Evolutionary conservation across 2,113 vertebrate genomes (phyloP).

Genomic region (Aramus guarauna): DNA sequence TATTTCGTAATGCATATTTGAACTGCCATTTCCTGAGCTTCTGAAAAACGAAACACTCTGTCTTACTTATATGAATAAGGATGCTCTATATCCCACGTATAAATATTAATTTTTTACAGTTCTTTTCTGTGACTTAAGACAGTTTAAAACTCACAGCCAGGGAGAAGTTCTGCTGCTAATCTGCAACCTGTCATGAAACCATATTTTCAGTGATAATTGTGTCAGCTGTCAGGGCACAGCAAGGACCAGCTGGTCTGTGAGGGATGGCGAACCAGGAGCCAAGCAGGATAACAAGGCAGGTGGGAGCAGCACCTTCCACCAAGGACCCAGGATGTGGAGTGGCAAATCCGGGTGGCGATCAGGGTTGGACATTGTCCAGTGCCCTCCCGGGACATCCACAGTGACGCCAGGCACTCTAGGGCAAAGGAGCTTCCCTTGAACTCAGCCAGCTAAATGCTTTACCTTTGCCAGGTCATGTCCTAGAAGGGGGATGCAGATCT

Average conservation of each 20-base stretch:
- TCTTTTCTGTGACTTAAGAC: neutral
- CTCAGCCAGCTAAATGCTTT: neutral
- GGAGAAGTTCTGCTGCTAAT: neutral
- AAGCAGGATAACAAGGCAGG: neutral
- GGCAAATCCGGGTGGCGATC: neutral
- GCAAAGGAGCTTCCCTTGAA: neutral
- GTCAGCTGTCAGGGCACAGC: neutral
- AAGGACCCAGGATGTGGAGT: neutral
- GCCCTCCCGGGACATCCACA: neutral
- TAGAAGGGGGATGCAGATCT: accelerated
- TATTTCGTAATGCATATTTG: neutral
- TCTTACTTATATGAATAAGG: neutral
- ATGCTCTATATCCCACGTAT: neutral
- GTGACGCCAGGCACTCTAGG: accelerated
- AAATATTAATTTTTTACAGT: neutral
- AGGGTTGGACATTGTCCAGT: neutral
- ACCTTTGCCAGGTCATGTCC: neutral
- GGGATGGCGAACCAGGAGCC: neutral
- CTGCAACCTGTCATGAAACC: neutral
- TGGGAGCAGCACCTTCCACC: neutral
- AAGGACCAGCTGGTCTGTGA: neutral
- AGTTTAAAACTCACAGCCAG: neutral
- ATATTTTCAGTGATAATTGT: neutral
- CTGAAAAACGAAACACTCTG: neutral
- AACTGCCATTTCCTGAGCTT: neutral